Percentiles rank a stretch among this genome's conserved stretches.
Evolutionary conservation across 1,140 invertebrate genomes (phyloP).

Genomic region (Homalodisca vitripennis): DNA sequence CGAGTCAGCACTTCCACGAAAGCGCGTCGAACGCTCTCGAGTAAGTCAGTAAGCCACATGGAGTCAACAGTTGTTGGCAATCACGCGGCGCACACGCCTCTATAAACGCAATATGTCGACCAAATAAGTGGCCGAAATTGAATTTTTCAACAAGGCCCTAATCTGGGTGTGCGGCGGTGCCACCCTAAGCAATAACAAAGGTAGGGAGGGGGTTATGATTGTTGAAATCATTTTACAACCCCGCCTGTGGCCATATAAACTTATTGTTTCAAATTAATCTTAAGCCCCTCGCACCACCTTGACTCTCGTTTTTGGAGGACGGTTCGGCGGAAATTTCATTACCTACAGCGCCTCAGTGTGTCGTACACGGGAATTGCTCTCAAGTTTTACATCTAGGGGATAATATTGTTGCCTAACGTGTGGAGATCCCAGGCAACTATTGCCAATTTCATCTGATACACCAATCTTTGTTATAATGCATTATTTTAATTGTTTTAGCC

Average conservation of each 20-base stretch:
- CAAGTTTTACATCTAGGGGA: background rate
- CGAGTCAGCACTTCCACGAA: too few species aligned
- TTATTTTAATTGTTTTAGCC: too few species aligned
- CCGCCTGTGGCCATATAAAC: constrained; percentile 32
- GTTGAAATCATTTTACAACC: constrained; percentile 34
- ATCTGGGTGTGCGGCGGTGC: constrained; percentile 4
- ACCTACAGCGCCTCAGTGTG: constrained; percentile 5
- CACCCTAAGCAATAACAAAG: constrained; percentile 5
- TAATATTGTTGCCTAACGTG: background rate
- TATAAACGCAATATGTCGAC: constrained; percentile 29
- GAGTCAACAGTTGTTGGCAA: background rate
- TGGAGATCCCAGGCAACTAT: too few species aligned
- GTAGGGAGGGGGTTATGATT: constrained; percentile 22
- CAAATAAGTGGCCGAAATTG: constrained; percentile 30
- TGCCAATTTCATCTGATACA: too few species aligned
- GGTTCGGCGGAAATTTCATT: constrained; percentile 7
- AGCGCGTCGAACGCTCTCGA: background rate
- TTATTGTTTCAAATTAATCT: constrained; percentile 36
- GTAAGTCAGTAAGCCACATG: background rate
- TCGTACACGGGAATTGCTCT: background rate
- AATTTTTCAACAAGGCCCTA: constrained; percentile 30
- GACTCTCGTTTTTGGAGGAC: constrained; percentile 5
- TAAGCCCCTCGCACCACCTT: background rate
- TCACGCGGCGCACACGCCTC: background rate
- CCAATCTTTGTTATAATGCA: too few species aligned